Conservation (phyloP, 2,888 invertebrate species). For the Lasioglossum calceatum region DNA sequence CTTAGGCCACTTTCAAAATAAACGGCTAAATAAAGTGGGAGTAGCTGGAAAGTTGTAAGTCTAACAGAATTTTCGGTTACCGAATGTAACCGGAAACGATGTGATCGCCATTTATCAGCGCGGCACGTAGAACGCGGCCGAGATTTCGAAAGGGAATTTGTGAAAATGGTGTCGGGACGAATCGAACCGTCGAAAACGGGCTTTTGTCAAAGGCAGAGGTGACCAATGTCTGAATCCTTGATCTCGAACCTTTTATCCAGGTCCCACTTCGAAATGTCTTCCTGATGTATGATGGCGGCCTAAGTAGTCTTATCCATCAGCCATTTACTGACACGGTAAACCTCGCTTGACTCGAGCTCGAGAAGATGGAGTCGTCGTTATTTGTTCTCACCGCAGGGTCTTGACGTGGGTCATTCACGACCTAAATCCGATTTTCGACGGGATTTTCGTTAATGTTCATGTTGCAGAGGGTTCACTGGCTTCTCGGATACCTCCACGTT, state of each 20-base stretch:
- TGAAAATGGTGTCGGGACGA: conserved; percentile 36
- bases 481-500: background rate
- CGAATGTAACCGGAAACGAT: background rate
- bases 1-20: too few species aligned
- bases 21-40: too few species aligned
- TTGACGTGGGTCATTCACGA: conserved; percentile 53
- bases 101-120: background rate
- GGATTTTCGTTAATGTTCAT: background rate
- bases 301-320: conserved; percentile 77
- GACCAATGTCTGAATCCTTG: conserved; percentile 52
- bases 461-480: background rate
- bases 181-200: conserved; percentile 32
- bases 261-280: conserved; percentile 56
- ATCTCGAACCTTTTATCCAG: conserved; percentile 65
- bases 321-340: conserved; percentile 71
- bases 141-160: conserved; percentile 19
- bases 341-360: conserved; percentile 69
- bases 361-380: conserved; percentile 74
- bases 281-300: conserved; percentile 73
- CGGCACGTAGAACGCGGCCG: background rate
- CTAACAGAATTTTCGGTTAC: background rate
- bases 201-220: conserved; percentile 42
- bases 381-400: conserved; percentile 70
- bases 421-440: conserved; percentile 39
- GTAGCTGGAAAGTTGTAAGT: background rate